Evolutionary conservation across 53 echinoderm and acorn worm genomes (phyloP).

Genomic region (Pentamera pediparva): DNA sequence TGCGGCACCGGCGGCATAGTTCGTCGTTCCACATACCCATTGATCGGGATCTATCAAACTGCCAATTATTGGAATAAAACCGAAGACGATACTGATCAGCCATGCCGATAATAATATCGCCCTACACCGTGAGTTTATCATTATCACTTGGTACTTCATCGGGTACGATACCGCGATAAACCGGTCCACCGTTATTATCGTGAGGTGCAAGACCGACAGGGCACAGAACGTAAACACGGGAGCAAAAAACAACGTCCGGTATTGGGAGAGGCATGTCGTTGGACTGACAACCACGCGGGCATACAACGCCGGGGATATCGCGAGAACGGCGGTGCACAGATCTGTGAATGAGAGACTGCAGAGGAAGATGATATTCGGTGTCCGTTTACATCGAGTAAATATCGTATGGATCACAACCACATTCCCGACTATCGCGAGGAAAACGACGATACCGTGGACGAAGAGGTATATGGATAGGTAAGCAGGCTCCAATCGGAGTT

Average conservation of each 20-base stretch:
- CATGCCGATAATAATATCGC: neutral
- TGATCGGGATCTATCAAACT: neutral
- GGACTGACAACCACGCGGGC: constrained; percentile 2
- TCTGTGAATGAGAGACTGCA: neutral
- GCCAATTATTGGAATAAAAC: neutral
- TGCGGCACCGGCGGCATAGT: neutral
- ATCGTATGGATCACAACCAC: neutral
- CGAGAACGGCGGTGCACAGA: neutral
- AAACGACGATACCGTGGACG: neutral
- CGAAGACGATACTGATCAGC: neutral
- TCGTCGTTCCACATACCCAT: neutral
- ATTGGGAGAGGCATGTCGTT: neutral
- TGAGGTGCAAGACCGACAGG: neutral
- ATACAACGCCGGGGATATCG: neutral
- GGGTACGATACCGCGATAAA: neutral
- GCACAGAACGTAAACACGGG: neutral
- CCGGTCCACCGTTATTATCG: neutral
- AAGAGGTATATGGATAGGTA: too few species aligned
- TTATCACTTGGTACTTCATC: neutral
- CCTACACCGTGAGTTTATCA: neutral
- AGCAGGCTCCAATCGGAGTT: too few species aligned
- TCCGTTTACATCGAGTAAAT: neutral
- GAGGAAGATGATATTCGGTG: neutral
- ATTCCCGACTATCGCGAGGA: neutral
- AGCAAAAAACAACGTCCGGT: neutral